Base-by-base conservation (phyloP, 2,113 vertebrate genomes). In the Strigops habroptila region DNA sequence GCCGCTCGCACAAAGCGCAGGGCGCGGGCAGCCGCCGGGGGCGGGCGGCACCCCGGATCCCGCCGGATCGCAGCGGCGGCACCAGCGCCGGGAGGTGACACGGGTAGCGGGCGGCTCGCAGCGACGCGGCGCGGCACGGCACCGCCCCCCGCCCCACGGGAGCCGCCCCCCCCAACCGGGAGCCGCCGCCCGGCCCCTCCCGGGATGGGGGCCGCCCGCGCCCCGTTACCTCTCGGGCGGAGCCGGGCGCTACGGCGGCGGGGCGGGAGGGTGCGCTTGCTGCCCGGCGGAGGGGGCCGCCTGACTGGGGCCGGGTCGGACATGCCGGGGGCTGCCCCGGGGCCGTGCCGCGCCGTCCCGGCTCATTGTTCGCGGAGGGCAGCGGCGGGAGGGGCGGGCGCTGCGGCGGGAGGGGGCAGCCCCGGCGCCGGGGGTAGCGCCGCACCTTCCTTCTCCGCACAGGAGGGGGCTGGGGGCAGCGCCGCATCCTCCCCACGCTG, bases 321-420 rank as follows among this genome's bases (percentile, higher is more conserved):
- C 31, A 57, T 31, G 31, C 31, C 12, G 60, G 35, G 71, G 74
- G 64, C 35, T 46, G 84, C 74, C 52, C 75, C 67, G 43, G 48
- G 39, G 64, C 76, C 35, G 55, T n/a, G 73, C 80, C 30, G 69
- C 48, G 82, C 91, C 22, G 85, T 83, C 88, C 89, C 78, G 53
- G 82, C 55, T 93, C 96, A 97, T 97, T 97, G 97, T 98, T 97
- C 73, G 49, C 84, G 87, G 85, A 46, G 90, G 90, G 63, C 68
- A 12, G 77, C 53, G 24, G 86, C 48, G 37, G 30, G 57, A 52
- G 44, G 44, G 51, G 67, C 60, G 55, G 60, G 81, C 51, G 55
- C 48, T 55, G 46, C 43, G 44, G 74, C 17, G 41, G 52, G 43
- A 43, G 44, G 48, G 63, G 73, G 44, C 30, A 25, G 10, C 5